Base-by-base conservation (phyloP, 2,888 invertebrate genomes). In the Pyrrhosoma nymphula region DNA sequence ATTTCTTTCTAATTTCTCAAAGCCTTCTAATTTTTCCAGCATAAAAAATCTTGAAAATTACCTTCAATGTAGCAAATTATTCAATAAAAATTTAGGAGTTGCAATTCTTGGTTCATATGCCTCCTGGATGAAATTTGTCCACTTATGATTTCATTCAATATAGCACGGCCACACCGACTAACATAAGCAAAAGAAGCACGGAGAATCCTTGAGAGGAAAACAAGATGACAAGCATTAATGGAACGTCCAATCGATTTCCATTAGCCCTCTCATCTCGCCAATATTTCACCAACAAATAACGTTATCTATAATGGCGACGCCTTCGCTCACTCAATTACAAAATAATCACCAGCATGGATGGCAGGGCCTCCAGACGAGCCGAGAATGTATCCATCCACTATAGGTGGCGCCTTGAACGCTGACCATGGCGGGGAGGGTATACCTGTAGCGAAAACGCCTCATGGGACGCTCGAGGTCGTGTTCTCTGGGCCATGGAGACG, bases 401-500 rank as follows among this genome's bases (percentile, higher is more conserved):
- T 82, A 35, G 82, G 35, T 35, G 69, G 30, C 35, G 35, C 82
- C 16, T 26, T n/a, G 30, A 82, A 82, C 82, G 23, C 82, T 82
- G 82, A 82, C 82, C 82, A 30, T 82, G 35, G 82, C 6, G 30
- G 35, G 35, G 26, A 8, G 47, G 47, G 47, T 2, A n/a, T n/a
- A n/a, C n/a, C n/a, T 35, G 10, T 82, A 35, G 82, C 82, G 82
- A 82, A 82, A 82, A 82, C 82, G 35, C 82, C 82, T 82, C 82
- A 18, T 35, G 82, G 23, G 69, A 69, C 82, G 30, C 26, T 82
- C 82, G 82, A 82, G 82, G 82, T 82, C 82, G 16, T 82, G 82
- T 35, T 82, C 82, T 82, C 30, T 82, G 82, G 82, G 82, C 82
- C 82, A 82, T 82, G 82, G 82, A 82, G 82, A 69, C 69, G 69